Percentiles rank a stretch among this genome's conserved stretches.
Evolutionary conservation across 2,888 invertebrate genomes (phyloP).

Genomic region (Andrena minutula): DNA sequence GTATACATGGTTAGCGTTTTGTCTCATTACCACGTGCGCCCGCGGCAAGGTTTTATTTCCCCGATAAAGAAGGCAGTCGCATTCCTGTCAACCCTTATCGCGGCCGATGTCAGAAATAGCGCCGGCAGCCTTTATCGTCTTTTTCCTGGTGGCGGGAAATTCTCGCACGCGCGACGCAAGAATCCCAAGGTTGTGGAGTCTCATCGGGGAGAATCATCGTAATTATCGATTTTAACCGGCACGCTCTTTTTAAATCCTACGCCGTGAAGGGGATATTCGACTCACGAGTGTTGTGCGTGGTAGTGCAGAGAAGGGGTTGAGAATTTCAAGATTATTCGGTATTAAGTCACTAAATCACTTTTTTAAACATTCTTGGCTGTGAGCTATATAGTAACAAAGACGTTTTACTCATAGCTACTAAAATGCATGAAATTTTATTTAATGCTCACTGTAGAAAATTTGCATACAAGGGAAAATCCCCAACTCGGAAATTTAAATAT

Average conservation of each 20-base stretch:
- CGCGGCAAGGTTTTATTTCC: conserved; percentile 53
- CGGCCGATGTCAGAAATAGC: conserved; percentile 51
- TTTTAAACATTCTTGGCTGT: too few species aligned
- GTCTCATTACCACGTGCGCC: conserved; percentile 36
- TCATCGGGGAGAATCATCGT: neutral
- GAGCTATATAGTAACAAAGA: too few species aligned
- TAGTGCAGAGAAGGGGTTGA: neutral
- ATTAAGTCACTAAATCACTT: too few species aligned
- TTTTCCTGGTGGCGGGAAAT: conserved; percentile 42
- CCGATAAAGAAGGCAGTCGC: conserved; percentile 36
- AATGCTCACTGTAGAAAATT: too few species aligned
- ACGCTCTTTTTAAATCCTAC: neutral
- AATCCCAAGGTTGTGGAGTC: conserved; percentile 39
- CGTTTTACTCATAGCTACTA: too few species aligned
- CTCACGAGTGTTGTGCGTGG: neutral
- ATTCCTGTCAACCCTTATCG: conserved; percentile 48
- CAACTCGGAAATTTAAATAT: too few species aligned
- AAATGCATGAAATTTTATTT: too few species aligned
- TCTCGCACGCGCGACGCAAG: conserved; percentile 45
- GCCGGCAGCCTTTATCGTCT: conserved; percentile 45
- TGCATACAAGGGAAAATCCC: too few species aligned
- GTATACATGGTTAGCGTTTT: conserved; percentile 53
- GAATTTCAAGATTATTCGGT: neutral
- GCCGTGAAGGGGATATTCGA: neutral
- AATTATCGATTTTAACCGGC: conserved; percentile 20